Conservation (phyloP, 2,888 invertebrate genomes). For the Chymomyza caudatula region DNA sequence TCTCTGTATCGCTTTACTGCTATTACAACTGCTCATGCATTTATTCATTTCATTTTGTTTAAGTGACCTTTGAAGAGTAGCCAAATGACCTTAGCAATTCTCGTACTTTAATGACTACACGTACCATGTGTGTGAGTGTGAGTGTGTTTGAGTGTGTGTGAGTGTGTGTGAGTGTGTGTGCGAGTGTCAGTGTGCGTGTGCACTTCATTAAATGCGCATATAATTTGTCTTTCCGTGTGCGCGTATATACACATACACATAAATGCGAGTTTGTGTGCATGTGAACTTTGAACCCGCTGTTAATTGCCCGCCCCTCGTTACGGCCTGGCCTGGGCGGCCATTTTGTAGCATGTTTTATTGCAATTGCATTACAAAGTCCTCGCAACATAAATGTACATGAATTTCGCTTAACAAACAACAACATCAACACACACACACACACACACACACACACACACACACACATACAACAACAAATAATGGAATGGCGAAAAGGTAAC, state of each 20-base stretch:
- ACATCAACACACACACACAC: conserved; percentile 23
- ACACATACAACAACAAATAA: too few relatives aligned
- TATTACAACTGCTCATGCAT: conserved; percentile 35
- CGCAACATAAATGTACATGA: neutral
- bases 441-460: too few relatives aligned
- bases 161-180: neutral
- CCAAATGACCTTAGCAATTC: conserved; percentile 41
- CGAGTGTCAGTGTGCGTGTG: conserved; percentile 6
- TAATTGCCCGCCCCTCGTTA: conserved; percentile 40
- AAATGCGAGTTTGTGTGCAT: neutral
- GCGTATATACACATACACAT: too few relatives aligned
- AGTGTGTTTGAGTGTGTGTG: neutral
- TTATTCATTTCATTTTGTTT: conserved; percentile 51
- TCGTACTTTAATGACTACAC: conserved; percentile 42
- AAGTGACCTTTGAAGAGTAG: conserved; percentile 45
- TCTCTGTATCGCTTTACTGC: neutral
- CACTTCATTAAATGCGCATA: conserved; percentile 61
- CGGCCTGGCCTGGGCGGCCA: conserved; percentile 1
- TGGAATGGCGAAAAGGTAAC: neutral
- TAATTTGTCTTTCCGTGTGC: conserved; percentile 37
- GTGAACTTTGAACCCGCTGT: conserved; percentile 46
- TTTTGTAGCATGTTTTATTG: conserved; percentile 42
- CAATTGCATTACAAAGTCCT: conserved; percentile 33
- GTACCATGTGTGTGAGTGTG: conserved; percentile 41
- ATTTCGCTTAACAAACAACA: conserved; percentile 22